These are phyloP conservation scores for Drosophila kepulauana DNA, from an alignment of 1,140 invertebrate species.

Conservation along the genomic window DNA sequence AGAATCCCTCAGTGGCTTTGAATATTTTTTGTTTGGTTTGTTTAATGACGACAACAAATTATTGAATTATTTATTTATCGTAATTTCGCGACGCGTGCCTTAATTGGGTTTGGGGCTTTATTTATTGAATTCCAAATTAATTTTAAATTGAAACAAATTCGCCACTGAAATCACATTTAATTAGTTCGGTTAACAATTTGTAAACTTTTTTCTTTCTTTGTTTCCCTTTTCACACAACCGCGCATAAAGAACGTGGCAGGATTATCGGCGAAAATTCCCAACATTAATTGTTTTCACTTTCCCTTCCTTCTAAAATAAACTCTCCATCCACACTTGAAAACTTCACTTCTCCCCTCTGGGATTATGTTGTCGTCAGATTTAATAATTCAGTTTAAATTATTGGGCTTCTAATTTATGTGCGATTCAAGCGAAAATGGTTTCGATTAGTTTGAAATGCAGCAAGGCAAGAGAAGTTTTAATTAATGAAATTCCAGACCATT, in stretches of 20 bases:
- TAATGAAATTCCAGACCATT: constrained; percentile 2
- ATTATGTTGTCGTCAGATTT: constrained; percentile 35
- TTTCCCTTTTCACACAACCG: neutral
- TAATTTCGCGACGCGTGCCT: constrained; percentile 42
- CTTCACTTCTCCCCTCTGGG: constrained; percentile 5
- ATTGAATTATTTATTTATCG: constrained; percentile 56
- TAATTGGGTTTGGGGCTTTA: constrained; percentile 56
- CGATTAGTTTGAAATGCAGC: constrained; percentile 14
- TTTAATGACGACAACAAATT: constrained; percentile 57
- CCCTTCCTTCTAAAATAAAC: neutral
- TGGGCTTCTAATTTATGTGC: constrained; percentile 20
- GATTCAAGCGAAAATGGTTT: neutral
- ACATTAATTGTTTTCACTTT: constrained; percentile 25
- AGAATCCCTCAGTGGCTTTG: constrained; percentile 12
- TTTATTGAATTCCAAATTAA: constrained; percentile 67
- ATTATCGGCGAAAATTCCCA: constrained; percentile 39
- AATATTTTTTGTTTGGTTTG: constrained; percentile 33
- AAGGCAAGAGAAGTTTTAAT: constrained; percentile 22
- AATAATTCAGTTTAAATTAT: constrained; percentile 22
- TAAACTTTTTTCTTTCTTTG: constrained; percentile 26
- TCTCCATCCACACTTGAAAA: neutral
- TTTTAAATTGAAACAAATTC: constrained; percentile 62
- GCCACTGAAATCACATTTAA: constrained; percentile 69
- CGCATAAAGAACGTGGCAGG: constrained; percentile 4
- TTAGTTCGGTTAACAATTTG: constrained; percentile 58